phyloP scores from a whole-genome alignment of 2,797 vertebrate genomes.

The Spinus pinus region DNA sequence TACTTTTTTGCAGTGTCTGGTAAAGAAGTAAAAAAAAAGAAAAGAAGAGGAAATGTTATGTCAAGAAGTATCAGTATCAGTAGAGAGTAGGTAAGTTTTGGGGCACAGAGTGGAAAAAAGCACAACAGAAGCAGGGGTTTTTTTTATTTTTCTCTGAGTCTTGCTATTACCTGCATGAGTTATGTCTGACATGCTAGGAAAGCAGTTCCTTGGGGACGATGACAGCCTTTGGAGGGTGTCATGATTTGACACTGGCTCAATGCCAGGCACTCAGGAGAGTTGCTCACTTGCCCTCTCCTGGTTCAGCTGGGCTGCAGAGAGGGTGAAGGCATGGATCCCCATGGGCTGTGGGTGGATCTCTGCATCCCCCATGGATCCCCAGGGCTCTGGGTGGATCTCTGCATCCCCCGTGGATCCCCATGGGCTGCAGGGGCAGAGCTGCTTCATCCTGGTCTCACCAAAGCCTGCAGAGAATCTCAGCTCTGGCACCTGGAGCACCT shows the following conservation, averaged over 20 bases:
- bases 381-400: neutral
- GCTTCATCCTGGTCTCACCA: neutral
- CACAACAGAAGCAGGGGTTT: neutral
- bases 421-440: neutral
- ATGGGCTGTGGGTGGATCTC: neutral
- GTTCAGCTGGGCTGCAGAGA: neutral
- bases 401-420: neutral
- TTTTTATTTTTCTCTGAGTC: neutral
- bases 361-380: neutral
- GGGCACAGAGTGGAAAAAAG: neutral
- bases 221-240: neutral
- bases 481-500: neutral
- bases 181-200: neutral
- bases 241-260: neutral
- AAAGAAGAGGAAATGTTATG: neutral
- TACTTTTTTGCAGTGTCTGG: neutral
- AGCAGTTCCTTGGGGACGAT: neutral
- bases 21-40: neutral
- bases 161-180: neutral
- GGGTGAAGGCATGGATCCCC: fast-evolving
- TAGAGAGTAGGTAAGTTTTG: neutral
- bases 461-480: neutral
- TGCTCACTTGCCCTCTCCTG: fast-evolving
- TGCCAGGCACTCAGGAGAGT: fast-evolving
- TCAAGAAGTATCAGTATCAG: neutral